Conservation (phyloP, 2,113 vertebrate species). For the Lepidothrix coronata region DNA sequence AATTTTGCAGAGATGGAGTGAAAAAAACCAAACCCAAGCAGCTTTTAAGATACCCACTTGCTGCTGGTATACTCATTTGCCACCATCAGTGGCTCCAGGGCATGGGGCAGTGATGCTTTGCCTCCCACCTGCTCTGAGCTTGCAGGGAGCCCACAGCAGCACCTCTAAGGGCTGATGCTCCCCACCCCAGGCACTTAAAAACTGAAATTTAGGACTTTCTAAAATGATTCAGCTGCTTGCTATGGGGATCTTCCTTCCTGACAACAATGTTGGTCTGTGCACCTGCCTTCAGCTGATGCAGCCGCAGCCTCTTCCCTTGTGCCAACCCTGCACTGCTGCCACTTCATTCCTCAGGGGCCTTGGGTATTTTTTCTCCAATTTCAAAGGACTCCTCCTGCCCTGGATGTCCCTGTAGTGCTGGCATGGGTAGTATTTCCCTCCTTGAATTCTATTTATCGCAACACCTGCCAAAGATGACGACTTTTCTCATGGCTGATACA, state of each 20-base stretch:
- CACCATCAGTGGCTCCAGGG: background rate
- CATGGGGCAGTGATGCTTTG: accelerated
- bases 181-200: background rate
- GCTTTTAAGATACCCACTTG: background rate
- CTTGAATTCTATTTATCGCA: background rate
- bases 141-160: background rate
- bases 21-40: background rate
- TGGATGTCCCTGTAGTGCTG: background rate
- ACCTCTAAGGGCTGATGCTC: background rate
- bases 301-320: background rate
- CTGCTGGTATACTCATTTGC: background rate
- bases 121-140: background rate
- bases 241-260: background rate
- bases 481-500: background rate
- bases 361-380: background rate
- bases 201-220: background rate
- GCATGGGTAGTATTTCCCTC: background rate
- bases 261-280: background rate
- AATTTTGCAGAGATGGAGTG: background rate
- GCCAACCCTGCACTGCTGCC: background rate
- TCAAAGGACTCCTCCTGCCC: background rate
- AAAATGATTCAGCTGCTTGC: background rate
- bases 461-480: background rate
- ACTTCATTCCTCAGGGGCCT: background rate
- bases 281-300: background rate